Evolutionary conservation across 1,140 invertebrate species (phyloP).

Genomic region (Manduca sexta): DNA sequence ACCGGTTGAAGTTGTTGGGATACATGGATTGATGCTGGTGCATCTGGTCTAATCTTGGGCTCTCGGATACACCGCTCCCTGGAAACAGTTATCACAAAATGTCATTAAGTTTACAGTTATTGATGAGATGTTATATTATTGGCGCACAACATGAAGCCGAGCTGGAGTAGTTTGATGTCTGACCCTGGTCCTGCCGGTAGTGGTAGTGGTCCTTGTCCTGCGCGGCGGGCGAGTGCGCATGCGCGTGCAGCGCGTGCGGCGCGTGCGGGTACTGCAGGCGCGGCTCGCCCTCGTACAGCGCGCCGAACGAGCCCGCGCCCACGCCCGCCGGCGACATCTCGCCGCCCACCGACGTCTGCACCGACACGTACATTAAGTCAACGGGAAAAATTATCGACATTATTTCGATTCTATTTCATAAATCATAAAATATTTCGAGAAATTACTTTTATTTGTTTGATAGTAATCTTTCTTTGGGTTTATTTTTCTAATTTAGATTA

Average conservation of each 20-base stretch:
- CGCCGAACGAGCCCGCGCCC: slow-evolving; percentile 21
- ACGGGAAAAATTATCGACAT: no score
- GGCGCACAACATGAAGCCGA: no score
- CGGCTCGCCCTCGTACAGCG: slow-evolving; percentile 37
- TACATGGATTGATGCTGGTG: slow-evolving; percentile 67
- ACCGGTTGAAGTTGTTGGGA: slow-evolving; percentile 67
- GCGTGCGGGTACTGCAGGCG: slow-evolving; percentile 17
- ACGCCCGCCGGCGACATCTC: slow-evolving; percentile 41
- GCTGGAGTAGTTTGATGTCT: no score
- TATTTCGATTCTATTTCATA: no score
- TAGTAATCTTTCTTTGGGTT: no score
- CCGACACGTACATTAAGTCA: background rate
- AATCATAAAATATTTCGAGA: no score
- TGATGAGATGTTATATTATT: no score
- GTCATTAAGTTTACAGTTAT: no score
- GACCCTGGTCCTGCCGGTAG: slow-evolving; percentile 46
- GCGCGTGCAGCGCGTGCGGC: slow-evolving; percentile 7
- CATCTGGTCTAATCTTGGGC: slow-evolving; percentile 60
- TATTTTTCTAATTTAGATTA: no score
- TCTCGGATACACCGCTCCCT: slow-evolving; percentile 51
- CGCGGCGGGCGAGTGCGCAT: slow-evolving; percentile 11
- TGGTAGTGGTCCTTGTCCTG: slow-evolving; percentile 34
- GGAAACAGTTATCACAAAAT: slow-evolving; percentile 8
- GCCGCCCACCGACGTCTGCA: slow-evolving; percentile 19
- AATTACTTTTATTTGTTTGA: no score